phyloP scores from a whole-genome alignment of 2,113 vertebrate genomes.

The Mirza zaza region DNA sequence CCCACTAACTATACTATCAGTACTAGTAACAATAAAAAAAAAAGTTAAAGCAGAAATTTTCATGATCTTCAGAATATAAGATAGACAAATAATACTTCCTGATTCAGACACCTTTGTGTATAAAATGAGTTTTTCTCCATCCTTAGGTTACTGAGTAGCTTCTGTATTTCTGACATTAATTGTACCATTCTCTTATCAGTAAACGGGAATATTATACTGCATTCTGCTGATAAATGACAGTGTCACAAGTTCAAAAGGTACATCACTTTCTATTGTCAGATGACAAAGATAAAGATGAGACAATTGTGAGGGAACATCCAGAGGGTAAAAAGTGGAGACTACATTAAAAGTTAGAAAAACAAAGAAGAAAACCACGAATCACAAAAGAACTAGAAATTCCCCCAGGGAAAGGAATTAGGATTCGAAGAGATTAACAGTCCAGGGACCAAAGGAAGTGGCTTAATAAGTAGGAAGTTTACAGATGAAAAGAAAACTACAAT shows the following conservation, averaged over 20 bases:
- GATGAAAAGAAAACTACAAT: not conserved
- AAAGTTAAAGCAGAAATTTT: constrained; percentile 4
- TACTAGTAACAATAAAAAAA: constrained; percentile 14
- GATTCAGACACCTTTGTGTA: not conserved
- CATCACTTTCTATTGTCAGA: constrained; percentile 33
- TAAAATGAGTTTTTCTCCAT: constrained; percentile 27
- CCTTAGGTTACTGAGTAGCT: constrained; percentile 8
- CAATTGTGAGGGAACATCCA: not conserved
- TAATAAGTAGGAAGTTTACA: not conserved
- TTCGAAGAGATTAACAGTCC: not conserved
- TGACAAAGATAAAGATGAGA: constrained; percentile 41
- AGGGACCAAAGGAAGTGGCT: not conserved
- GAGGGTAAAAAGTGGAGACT: not conserved
- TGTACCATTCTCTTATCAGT: constrained; percentile 41
- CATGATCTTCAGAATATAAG: not conserved
- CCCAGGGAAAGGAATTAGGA: not conserved
- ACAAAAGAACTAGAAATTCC: constrained; percentile 4
- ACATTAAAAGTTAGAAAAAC: constrained; percentile 18
- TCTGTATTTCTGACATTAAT: constrained; percentile 47
- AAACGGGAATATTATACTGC: not conserved
- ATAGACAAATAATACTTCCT: constrained; percentile 32
- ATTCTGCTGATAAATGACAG: constrained; percentile 18
- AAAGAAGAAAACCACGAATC: not conserved
- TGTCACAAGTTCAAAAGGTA: constrained; percentile 19
- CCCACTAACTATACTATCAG: not conserved